Base-by-base conservation (phyloP, 1,140 invertebrate species). In the Planococcus citri region DNA sequence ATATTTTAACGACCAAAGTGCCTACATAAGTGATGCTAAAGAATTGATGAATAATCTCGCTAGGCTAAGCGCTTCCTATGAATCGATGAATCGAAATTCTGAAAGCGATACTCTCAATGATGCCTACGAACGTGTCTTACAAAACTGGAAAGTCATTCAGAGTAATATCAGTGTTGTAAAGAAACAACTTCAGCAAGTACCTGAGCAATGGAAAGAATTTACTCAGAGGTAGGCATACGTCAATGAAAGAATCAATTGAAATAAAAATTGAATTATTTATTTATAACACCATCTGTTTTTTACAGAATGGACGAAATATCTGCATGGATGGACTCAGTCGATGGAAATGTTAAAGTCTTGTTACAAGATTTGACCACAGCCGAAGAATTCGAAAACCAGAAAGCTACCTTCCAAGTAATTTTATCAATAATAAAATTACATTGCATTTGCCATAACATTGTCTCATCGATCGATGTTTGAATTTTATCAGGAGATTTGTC, bases 281-380 rank as follows among this genome's bases (percentile, higher is more conserved):
- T 22, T 70, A 20, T 70, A 14, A n/a, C 4, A 58, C 21, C 17
- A 27, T 70, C 4, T 21, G 68, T 70, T 70, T 70, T 58, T 58
- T 27, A 21, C 72, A 88, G 86, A 73, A 92, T 93, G 75, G 81
- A 83, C 27, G 88, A 90, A 70, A 92, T 96, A 84, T 85, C 87
- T n/a, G 78, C 80, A 51, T 97, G 94, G 92, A 94, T 96, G 90
- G 87, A 93, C 75, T 83, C 85, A 61, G 90, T 97, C 0, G 92
- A 96, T 75, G 82, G 82, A 69, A 87, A 88, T 27, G 82, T 95
- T 71, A 86, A 87, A 74, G 88, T 87, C 69, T 89, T 96, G 72
- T 84, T 92, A 4, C 84, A 87, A 71, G 91, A 95, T 78, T 86
- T 93, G 3, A 85, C 88, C 68, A 88, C 88, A 1, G 83, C 88